Evolutionary conservation across 1,140 invertebrate genomes (phyloP), one percentile per base, ranked within the genome.

Genomic region (Cyclargus thomasi): DNA sequence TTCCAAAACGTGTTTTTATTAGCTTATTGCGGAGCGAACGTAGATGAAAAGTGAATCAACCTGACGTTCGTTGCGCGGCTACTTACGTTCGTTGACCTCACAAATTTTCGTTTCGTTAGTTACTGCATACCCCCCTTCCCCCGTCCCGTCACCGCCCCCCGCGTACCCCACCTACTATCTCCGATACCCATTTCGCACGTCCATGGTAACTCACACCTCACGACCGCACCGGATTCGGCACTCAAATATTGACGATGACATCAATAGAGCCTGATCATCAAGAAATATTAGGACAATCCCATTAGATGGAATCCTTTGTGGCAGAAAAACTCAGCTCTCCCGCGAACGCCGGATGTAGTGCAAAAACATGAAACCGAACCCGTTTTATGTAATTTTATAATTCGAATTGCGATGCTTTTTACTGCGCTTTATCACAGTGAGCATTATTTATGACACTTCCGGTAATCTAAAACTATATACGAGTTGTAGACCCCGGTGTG

Each of bases 41-140:
- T 80, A 80, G 83, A 88, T 87, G 85, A 90, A 90, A 90, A 90
- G 85, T 90, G 87, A 90, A 90, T 88, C 86, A 90, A 86, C 82
- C 80, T 88, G 85, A 83, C 79, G 81, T 81, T 86, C 73, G 74
- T 81, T 74, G 82, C 74, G 82, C 84, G 85, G 85, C 83, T 84
- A 87, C 79, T 85, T 70, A 79, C 82, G 87, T 81, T 80, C 85
- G 75, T 84, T 85, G 78, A 88, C 82, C 87, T 81, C 81, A 86
- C 85, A 82, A 90, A 88, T 90, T 88, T 90, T 90, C 85, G 87
- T 90, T 87, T 88, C 87, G 85, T 88, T 87, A 79, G 87, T 80
- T 81, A 76, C 79, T 73, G 79, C 76, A 74, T 70, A 66, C 72
- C 69, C 67, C 67, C 62, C n/a, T n/a, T n/a, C 64, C 70, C 65